Conservation (phyloP, 2,888 invertebrate genomes). For the Patella depressa region DNA sequence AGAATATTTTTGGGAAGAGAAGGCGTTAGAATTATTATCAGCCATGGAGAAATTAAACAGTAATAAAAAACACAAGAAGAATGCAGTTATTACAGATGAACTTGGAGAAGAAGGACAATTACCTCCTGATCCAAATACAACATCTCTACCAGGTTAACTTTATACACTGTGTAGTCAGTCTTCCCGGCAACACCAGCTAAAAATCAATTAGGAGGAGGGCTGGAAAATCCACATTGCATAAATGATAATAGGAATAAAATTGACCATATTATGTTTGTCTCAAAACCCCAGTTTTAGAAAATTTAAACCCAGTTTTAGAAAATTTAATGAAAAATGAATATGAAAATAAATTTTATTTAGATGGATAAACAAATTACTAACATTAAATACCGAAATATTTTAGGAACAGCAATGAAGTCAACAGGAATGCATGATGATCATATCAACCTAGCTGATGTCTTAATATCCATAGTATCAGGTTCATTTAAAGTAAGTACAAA, state of each 20-base stretch:
- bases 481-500: slow-evolving; percentile 54
- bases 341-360: too few species aligned
- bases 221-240: too few species aligned
- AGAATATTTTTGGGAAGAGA: slow-evolving; percentile 58
- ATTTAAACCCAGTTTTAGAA: too few species aligned
- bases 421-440: slow-evolving; percentile 60
- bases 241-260: too few species aligned
- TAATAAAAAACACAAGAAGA: slow-evolving; percentile 43
- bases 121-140: slow-evolving; percentile 32
- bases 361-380: too few species aligned
- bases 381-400: slow-evolving; percentile 14
- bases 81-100: slow-evolving; percentile 41
- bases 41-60: slow-evolving; percentile 60
- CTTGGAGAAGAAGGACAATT: slow-evolving; percentile 35
- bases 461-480: slow-evolving; percentile 64
- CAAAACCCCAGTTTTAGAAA: too few species aligned
- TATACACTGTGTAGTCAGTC: too few species aligned
- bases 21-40: slow-evolving; percentile 61
- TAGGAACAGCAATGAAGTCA: slow-evolving; percentile 40
- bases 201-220: too few species aligned
- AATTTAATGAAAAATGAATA: too few species aligned
- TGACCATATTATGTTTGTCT: too few species aligned
- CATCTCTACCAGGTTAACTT: slow-evolving; percentile 36
- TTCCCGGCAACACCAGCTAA: too few species aligned
- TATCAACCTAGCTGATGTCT: slow-evolving; percentile 62